Evolutionary conservation across 2,888 invertebrate species (phyloP).

Genomic region (Athalia cordata): DNA sequence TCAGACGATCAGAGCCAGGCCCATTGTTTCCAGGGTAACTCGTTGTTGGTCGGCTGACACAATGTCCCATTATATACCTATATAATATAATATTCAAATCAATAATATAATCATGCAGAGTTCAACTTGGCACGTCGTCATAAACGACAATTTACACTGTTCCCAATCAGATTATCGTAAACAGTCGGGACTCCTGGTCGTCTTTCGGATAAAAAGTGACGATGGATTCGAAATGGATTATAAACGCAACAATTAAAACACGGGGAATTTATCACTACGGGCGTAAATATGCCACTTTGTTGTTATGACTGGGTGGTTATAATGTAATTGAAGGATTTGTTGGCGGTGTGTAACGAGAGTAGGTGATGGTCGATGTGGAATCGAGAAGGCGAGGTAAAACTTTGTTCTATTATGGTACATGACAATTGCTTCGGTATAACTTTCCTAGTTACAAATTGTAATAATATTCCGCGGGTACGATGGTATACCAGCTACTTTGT

Average conservation of each 20-base stretch:
- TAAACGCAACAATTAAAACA: too few species aligned
- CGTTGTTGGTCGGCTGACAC: slow-evolving; percentile 16
- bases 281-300: too few species aligned
- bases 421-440: slow-evolving; percentile 11
- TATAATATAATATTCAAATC: too few species aligned
- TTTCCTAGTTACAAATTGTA: slow-evolving; percentile 31
- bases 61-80: slow-evolving; percentile 24
- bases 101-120: slow-evolving; percentile 10
- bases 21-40: slow-evolving; percentile 32
- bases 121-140: background rate
- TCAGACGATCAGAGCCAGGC: slow-evolving; percentile 30
- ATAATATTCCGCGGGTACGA: background rate
- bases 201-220: background rate
- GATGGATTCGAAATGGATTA: too few species aligned
- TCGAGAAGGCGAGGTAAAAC: background rate
- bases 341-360: too few species aligned
- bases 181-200: background rate
- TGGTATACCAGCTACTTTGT: background rate
- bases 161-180: slow-evolving; percentile 16
- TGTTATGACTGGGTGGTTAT: too few species aligned
- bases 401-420: background rate
- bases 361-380: background rate
- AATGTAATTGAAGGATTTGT: too few species aligned
- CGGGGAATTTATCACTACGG: too few species aligned
- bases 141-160: slow-evolving; percentile 12